Percentiles rank a stretch among this genome's conserved stretches.
These are phyloP conservation scores for Mastacembelus armatus DNA, from an alignment of 2,797 vertebrate species.

Conservation along the genomic window DNA sequence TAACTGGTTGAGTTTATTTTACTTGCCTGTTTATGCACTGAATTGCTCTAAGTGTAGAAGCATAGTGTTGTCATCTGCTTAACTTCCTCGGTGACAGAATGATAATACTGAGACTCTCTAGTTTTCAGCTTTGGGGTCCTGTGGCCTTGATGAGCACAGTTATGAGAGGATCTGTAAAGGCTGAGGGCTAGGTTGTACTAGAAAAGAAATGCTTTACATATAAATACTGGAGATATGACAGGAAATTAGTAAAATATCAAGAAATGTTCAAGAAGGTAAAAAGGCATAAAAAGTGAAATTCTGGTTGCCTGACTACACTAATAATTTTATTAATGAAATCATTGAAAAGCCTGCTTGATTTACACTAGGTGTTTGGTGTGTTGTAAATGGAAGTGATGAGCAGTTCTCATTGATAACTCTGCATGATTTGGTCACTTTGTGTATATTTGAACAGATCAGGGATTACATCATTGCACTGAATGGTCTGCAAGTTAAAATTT, in stretches of 20 bases:
- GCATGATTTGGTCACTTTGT: conserved; percentile 2
- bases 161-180: background rate
- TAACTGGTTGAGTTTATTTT: background rate
- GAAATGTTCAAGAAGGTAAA: too few species aligned
- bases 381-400: background rate
- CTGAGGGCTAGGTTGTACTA: too few species aligned
- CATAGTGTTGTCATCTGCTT: background rate
- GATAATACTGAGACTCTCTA: background rate
- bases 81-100: too few species aligned
- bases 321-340: background rate
- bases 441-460: background rate
- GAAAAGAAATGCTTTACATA: too few species aligned
- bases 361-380: background rate
- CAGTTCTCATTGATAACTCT: background rate
- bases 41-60: background rate
- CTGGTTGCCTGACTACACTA: background rate
- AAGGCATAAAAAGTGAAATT: too few species aligned
- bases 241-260: too few species aligned
- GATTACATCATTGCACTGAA: background rate
- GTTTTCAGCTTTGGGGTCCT: background rate
- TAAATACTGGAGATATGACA: too few species aligned
- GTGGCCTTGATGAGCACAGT: background rate
- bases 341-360: background rate
- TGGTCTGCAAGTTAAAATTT: background rate
- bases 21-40: conserved; percentile 3